phyloP scores from a whole-genome alignment of 2,797 vertebrate species.

The Gymnodraco acuticeps region DNA sequence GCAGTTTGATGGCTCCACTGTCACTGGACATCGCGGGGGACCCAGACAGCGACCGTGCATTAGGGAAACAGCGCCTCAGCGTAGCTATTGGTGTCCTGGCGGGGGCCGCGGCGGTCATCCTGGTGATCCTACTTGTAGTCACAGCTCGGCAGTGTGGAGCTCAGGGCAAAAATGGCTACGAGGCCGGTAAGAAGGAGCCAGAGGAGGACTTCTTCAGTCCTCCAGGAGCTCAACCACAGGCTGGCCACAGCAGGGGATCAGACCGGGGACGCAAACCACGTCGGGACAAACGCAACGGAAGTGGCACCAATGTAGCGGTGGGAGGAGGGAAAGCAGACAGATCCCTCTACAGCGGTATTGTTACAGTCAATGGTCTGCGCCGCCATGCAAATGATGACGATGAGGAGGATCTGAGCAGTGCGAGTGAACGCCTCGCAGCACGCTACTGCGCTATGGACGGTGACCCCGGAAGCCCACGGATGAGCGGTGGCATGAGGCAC shows the following conservation, averaged over 20 bases:
- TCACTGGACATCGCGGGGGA: constrained; percentile 95
- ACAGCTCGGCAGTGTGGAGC: constrained; percentile 94
- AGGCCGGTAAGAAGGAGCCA: constrained; percentile 95
- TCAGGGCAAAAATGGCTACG: constrained; percentile 93
- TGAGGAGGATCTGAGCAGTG: constrained; percentile 88
- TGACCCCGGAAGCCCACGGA: constrained; percentile 90
- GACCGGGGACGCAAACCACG: constrained; percentile 83
- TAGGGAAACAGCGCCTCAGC: constrained; percentile 94
- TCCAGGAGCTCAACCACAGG: constrained; percentile 83
- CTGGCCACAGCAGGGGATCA: constrained; percentile 61
- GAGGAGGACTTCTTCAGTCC: constrained; percentile 97
- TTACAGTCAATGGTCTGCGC: constrained; percentile 93
- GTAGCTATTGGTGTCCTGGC: constrained; percentile 95
- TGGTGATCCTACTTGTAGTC: constrained; percentile 94
- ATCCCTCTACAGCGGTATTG: constrained; percentile 95
- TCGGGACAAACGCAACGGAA: constrained; percentile 79
- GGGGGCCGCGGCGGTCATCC: constrained; percentile 92
- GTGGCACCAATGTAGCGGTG: constrained; percentile 82
- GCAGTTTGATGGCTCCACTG: constrained; percentile 92
- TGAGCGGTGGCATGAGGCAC: constrained; percentile 91
- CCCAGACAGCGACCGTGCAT: constrained; percentile 90
- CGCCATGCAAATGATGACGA: constrained; percentile 91
- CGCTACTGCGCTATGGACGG: constrained; percentile 83
- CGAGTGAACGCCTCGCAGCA: constrained; percentile 81
- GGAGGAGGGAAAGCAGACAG: constrained; percentile 92